Percentiles rank a stretch among this genome's conserved stretches.
phyloP scores from a whole-genome alignment of 2,888 invertebrate genomes.

The Anoplius nigerrimus region DNA sequence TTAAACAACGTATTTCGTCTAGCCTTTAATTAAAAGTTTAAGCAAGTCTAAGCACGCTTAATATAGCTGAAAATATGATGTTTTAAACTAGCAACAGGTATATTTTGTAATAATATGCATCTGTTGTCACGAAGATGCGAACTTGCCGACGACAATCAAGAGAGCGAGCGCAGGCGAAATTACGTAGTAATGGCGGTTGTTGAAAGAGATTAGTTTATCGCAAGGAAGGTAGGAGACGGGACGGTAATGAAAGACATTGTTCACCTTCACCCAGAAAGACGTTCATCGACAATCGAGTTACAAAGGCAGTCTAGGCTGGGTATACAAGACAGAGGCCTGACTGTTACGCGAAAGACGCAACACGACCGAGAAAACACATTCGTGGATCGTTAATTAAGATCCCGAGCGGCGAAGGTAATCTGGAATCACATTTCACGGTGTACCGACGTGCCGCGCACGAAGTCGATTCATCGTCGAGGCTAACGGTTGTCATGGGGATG shows the following conservation, averaged over 20 bases:
- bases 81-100: no score
- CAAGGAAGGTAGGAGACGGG: slow-evolving; percentile 4
- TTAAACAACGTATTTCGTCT: no score
- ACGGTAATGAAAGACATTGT: slow-evolving; percentile 18
- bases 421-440: slow-evolving; percentile 60
- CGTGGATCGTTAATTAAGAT: slow-evolving; percentile 56
- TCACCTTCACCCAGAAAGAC: slow-evolving; percentile 22
- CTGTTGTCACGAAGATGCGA: no score
- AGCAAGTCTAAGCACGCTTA: no score
- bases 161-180: no score
- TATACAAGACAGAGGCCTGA: slow-evolving; percentile 19
- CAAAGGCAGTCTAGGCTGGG: slow-evolving; percentile 39
- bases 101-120: no score
- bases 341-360: slow-evolving; percentile 49
- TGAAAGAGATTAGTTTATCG: neutral
- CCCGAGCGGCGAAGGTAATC: slow-evolving; percentile 54
- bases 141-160: no score
- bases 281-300: slow-evolving; percentile 45
- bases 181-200: no score
- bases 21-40: no score
- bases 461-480: slow-evolving; percentile 63
- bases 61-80: no score
- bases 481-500: slow-evolving; percentile 70
- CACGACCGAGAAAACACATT: slow-evolving; percentile 50
- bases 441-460: slow-evolving; percentile 58